phyloP scores from a whole-genome alignment of 2,888 invertebrate genomes.

The Oligia latruncula region DNA sequence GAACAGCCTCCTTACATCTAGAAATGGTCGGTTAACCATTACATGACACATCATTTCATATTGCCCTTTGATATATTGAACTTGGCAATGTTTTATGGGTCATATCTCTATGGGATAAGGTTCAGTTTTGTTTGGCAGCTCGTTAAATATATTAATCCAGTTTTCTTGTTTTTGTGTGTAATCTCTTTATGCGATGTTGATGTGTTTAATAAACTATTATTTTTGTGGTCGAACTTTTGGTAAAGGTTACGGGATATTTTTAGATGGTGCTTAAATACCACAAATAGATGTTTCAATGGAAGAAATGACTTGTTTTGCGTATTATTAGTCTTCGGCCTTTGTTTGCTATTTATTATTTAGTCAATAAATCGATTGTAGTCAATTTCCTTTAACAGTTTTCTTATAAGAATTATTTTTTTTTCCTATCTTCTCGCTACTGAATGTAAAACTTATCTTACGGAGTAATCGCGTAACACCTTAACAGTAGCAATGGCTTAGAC shows the following conservation, averaged over 20 bases:
- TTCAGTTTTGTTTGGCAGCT: constrained; percentile 23
- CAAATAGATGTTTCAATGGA: neutral
- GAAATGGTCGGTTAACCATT: constrained; percentile 59
- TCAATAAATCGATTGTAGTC: neutral
- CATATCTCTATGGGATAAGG: constrained; percentile 24
- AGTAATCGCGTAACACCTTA: too few relatives aligned
- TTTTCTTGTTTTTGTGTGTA: constrained; percentile 46
- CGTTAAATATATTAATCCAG: constrained; percentile 29
- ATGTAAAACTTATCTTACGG: neutral
- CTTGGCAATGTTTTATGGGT: constrained; percentile 14
- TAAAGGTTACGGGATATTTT: constrained; percentile 40
- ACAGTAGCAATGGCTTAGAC: too few relatives aligned
- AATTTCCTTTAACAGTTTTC: neutral
- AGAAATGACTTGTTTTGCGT: neutral
- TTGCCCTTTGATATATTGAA: constrained; percentile 60
- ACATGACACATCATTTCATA: constrained; percentile 64
- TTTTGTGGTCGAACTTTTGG: constrained; percentile 35
- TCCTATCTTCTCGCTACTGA: neutral
- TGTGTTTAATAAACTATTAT: constrained; percentile 34
- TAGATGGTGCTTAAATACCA: neutral
- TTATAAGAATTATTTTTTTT: neutral
- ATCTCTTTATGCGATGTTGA: constrained; percentile 49
- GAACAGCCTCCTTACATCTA: constrained; percentile 43
- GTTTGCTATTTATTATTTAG: neutral
- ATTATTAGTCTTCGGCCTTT: neutral